Percentiles rank a stretch among this genome's conserved stretches.
Evolutionary conservation across 2,888 invertebrate genomes (phyloP).

Genomic region (Patella depressa): DNA sequence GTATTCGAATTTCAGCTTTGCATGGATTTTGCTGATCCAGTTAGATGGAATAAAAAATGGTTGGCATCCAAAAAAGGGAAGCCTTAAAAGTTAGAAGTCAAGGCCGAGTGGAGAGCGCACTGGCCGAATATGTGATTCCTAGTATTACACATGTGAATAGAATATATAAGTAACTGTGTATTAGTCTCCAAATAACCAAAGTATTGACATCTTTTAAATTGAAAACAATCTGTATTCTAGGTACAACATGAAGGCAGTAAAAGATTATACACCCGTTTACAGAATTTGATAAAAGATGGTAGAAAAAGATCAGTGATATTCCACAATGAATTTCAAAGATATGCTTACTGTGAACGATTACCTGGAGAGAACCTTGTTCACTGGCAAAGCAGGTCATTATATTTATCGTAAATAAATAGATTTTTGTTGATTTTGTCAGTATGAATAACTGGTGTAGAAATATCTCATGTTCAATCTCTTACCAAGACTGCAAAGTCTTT

Average conservation of each 20-base stretch:
- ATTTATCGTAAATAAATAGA: not conserved
- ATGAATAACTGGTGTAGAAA: not conserved
- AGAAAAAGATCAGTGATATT: conserved; percentile 60
- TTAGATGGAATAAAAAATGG: too few relatives aligned
- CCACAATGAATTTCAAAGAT: conserved; percentile 66
- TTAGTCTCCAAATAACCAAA: too few relatives aligned
- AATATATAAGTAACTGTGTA: too few relatives aligned
- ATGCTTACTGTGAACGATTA: conserved; percentile 57
- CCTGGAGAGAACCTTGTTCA: conserved; percentile 47
- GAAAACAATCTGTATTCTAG: conserved; percentile 31
- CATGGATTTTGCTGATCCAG: too few relatives aligned
- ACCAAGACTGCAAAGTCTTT: too few relatives aligned
- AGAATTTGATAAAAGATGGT: conserved; percentile 54
- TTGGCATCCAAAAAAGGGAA: too few relatives aligned
- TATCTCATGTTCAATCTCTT: too few relatives aligned
- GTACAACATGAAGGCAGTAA: conserved; percentile 62
- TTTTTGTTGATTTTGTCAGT: conserved; percentile 12
- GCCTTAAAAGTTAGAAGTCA: too few relatives aligned
- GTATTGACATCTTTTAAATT: too few relatives aligned
- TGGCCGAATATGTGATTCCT: too few relatives aligned
- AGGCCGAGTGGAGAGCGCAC: too few relatives aligned
- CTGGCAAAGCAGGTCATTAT: conserved; percentile 55
- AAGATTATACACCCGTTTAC: conserved; percentile 53
- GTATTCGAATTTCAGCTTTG: conserved; percentile 8
- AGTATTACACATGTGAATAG: too few relatives aligned